Conservation (phyloP, 2,797 vertebrate genomes). For the Danio albolineatus region DNA sequence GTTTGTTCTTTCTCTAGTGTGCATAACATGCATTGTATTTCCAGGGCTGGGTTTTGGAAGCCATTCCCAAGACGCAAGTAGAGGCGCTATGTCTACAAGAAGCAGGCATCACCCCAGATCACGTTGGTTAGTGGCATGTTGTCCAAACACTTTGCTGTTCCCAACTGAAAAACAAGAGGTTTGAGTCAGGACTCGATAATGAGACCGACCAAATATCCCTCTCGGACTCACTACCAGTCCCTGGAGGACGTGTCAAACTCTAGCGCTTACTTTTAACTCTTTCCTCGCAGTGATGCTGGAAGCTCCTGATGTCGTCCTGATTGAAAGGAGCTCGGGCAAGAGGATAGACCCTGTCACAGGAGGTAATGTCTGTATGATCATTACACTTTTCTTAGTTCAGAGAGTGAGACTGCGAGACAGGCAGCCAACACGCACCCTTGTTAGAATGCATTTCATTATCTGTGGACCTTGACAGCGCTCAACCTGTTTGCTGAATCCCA, state of each 20-base stretch:
- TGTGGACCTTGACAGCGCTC: slow-evolving; percentile 54
- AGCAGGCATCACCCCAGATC: slow-evolving; percentile 81
- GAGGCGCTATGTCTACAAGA: slow-evolving; percentile 85
- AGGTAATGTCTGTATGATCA: slow-evolving; percentile 77
- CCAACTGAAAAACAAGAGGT: slow-evolving; percentile 26
- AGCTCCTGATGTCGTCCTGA: slow-evolving; percentile 83
- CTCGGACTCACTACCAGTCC: slow-evolving; percentile 12
- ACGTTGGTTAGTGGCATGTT: slow-evolving; percentile 85
- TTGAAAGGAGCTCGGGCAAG: slow-evolving; percentile 85
- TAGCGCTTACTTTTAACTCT: slow-evolving; percentile 46
- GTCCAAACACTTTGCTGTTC: slow-evolving; percentile 30
- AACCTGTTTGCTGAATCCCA: slow-evolving; percentile 62
- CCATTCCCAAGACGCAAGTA: slow-evolving; percentile 83
- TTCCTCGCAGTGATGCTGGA: slow-evolving; percentile 82
- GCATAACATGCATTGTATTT: slow-evolving; percentile 45
- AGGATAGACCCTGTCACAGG: slow-evolving; percentile 83
- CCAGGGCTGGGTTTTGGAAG: slow-evolving; percentile 93
- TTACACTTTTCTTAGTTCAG: slow-evolving; percentile 52
- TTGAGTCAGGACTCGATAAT: slow-evolving; percentile 28
- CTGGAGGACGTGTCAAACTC: slow-evolving; percentile 28
- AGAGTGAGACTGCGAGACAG: slow-evolving; percentile 52
- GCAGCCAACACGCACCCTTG: slow-evolving; percentile 31
- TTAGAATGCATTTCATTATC: slow-evolving; percentile 64
- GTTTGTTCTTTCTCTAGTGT: neutral
- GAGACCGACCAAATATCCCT: slow-evolving; percentile 33